Base-by-base conservation (phyloP, 2,797 vertebrate species). In the Otolemur crassicaudatus region DNA sequence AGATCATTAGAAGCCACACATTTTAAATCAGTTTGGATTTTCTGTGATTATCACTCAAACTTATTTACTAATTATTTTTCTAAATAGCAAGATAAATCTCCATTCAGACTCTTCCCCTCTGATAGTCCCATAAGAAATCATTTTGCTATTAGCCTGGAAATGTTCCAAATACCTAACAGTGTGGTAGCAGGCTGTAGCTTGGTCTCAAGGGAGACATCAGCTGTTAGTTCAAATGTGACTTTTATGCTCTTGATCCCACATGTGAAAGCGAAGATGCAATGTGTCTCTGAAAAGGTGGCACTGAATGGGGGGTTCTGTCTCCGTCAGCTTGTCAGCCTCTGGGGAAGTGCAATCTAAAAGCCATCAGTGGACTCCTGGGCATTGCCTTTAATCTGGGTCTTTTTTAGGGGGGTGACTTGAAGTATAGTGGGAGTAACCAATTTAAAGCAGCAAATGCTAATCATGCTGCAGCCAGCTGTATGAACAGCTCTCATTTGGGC, bases 11-110 rank as follows among this genome's bases (percentile, higher is more conserved):
- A 87, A 95, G 4, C 1, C 27, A 69, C 25, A 37, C 34, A 49
- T 91, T 86, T 96, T 95, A 95, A 94, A 91, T 40, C 25, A 73
- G 75, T 91, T 94, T 84, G 70, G 25, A 87, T 88, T 96, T 94
- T 96, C 83, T 96, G 75, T 94, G 91, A 97, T 96, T 95, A 96
- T 91, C 94, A 93, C 89, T 97, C 93, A 96, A 84, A 98, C 61
- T 94, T 95, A 96, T 92, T 97, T 92, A 85, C 90, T 94, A 93
- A 97, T 97, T 97, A 90, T 89, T 97, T 97, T 95, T 96, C 79
- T 96, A 97, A 98, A 87, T 88, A 94, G 88, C 77, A 95, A 98
- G 90, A 95, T 89, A 87, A 87, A 95, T 96, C 80, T 94, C 31
- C 80, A 89, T 72, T 93, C 65, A 53, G 31, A 91, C 69, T 90